Conservation (phyloP, 2,797 vertebrate genomes). For the Takifugu rubripes region DNA sequence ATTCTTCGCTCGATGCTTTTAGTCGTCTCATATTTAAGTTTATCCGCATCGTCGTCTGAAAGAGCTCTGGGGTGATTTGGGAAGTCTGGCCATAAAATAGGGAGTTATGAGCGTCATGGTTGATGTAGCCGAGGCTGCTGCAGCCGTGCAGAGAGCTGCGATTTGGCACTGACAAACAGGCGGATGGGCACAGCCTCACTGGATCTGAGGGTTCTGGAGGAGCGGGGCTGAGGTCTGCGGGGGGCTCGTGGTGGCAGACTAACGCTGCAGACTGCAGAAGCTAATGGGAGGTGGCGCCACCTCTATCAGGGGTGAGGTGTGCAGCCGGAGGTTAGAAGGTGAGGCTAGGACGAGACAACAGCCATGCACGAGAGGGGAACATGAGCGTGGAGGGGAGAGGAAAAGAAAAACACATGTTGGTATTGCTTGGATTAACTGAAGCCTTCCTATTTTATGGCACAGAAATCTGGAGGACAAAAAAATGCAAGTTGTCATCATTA, state of each 20-base stretch:
- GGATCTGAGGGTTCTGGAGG: conserved; percentile 14
- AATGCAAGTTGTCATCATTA: conserved; percentile 84
- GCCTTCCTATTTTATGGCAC: conserved; percentile 95
- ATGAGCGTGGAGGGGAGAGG: conserved; percentile 20
- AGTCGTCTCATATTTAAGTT: conserved; percentile 54
- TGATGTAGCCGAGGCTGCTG: conserved; percentile 54
- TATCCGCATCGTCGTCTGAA: conserved; percentile 61
- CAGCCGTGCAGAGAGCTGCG: conserved; percentile 39
- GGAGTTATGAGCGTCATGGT: conserved; percentile 70
- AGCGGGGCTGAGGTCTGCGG: conserved; percentile 3
- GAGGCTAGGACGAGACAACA: conserved; percentile 28
- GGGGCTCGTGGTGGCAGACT: too few relatives aligned
- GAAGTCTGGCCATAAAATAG: conserved; percentile 83
- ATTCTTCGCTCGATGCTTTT: conserved; percentile 57
- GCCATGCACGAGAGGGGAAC: conserved; percentile 35
- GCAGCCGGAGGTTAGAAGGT: not conserved
- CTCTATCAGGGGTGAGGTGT: not conserved
- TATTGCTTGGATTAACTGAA: conserved; percentile 81
- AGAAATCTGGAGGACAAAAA: conserved; percentile 84
- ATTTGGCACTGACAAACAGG: conserved; percentile 55
- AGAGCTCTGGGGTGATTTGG: conserved; percentile 60
- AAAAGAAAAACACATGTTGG: conserved; percentile 58
- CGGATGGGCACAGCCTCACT: conserved; percentile 29
- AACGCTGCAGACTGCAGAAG: too few relatives aligned
- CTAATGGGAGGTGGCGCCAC: too few relatives aligned